A percentile compares a stretch with the other conserved stretches of the same genome.
Evolutionary conservation across 1,140 invertebrate species (phyloP).

Genomic region (Ostrea denselamellosa): DNA sequence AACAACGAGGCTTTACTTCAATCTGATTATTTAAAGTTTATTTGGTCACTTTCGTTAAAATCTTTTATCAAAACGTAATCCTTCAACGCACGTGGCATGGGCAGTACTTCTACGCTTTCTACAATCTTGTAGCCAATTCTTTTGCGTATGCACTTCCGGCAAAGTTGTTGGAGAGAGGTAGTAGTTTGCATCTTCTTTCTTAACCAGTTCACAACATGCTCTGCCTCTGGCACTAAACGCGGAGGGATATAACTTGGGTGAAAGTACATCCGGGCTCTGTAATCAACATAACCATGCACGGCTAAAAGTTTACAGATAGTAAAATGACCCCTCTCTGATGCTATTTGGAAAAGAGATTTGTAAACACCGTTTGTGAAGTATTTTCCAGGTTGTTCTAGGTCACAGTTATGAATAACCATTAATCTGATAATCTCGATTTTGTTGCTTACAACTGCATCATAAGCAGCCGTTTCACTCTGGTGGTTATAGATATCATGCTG

Average conservation of each 20-base stretch:
- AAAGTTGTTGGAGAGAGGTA: slow-evolving; percentile 72
- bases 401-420: slow-evolving; percentile 76
- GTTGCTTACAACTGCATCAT: slow-evolving; percentile 76
- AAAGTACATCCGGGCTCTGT: slow-evolving; percentile 70
- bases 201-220: slow-evolving; percentile 69
- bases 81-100: slow-evolving; percentile 74
- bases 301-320: slow-evolving; percentile 75
- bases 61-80: slow-evolving; percentile 75
- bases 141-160: slow-evolving; percentile 74
- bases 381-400: slow-evolving; percentile 77
- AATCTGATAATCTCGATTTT: slow-evolving; percentile 75
- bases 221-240: slow-evolving; percentile 67
- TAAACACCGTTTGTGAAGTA: slow-evolving; percentile 75
- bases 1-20: neutral
- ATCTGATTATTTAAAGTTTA: slow-evolving; percentile 16
- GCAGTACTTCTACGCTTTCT: slow-evolving; percentile 69
- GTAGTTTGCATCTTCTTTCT: slow-evolving; percentile 70
- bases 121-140: slow-evolving; percentile 71
- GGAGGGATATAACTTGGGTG: slow-evolving; percentile 71
- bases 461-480: slow-evolving; percentile 76
- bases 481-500: slow-evolving; percentile 78
- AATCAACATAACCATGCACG: slow-evolving; percentile 73
- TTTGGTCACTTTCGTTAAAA: slow-evolving; percentile 60
- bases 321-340: slow-evolving; percentile 76
- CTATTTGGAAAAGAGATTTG: slow-evolving; percentile 76